Evolutionary conservation across 2,113 vertebrate genomes (phyloP), one percentile per base, ranked within the genome.

Genomic region (Varanus komodoensis): DNA sequence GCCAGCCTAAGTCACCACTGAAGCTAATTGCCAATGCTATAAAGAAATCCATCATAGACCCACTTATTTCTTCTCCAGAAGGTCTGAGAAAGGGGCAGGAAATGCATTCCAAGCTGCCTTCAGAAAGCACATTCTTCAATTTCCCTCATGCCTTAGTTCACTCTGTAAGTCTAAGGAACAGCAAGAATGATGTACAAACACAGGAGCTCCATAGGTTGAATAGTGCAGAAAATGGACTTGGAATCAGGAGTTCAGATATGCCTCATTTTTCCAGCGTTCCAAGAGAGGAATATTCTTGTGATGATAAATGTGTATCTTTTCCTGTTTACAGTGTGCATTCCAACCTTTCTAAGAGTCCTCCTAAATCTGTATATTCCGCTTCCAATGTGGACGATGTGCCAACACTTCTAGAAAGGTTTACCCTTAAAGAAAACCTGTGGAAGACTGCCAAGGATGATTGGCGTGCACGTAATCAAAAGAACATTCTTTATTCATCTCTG

Each of bases 331-430:
- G 90, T 86, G 85, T 94, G 89, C 94, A 96, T 73, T 88, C 1
- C 21, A 84, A 68, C 74, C 52, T 79, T 50, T 88, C 82, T 74
- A 93, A 88, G 73, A n/a, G 8, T 73, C 57, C 32, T 32, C 64
- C 8, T 8, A 9, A 34, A 8, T 68, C 88, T 74, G 79, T 57
- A 14, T 82, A 92, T 85, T 14, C 90, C 2, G 27, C 89, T 48
- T 83, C 85, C 89, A 96, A 93, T 85, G 77, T 95, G 1, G 97
- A 97, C 81, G 97, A 97, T 71, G 96, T 97, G 8, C 97, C 97
- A 52, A 94, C 90, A 5, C 97, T 98, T 90, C 92, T 98, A 0
- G 97, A 97, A 86, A 98, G 95, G 92, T 97, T 97, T 90, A 97
- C 91, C 11, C 93, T 97, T 89, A 95, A 95, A 69, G 97, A 98